Conservation (phyloP, 2,797 vertebrate species). For the Lepus townsendii region DNA sequence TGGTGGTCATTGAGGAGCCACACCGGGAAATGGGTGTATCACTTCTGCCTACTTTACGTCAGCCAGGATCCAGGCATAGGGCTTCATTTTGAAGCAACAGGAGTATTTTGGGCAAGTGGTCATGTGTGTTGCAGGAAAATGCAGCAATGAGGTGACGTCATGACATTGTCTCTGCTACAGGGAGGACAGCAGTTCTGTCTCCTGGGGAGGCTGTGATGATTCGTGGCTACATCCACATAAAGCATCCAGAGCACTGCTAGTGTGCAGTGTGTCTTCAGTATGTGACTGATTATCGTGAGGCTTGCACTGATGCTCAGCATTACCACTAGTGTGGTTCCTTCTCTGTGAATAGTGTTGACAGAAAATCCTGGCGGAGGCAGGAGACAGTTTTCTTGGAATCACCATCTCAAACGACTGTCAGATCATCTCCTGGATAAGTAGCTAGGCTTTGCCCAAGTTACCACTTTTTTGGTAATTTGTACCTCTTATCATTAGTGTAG, state of each 20-base stretch:
- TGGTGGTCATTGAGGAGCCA: not conserved
- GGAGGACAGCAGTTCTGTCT: not conserved
- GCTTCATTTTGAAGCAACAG: not conserved
- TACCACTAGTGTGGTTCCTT: accelerated
- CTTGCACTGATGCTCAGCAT: not conserved
- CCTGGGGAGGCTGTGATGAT: not conserved
- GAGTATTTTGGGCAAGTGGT: not conserved
- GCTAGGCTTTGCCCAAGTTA: not conserved
- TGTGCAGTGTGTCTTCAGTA: accelerated
- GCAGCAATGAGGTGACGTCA: not conserved
- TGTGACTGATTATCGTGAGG: accelerated
- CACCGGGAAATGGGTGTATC: accelerated
- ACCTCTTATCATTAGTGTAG: not conserved
- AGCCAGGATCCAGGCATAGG: not conserved
- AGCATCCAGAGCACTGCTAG: not conserved
- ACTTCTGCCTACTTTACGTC: not conserved
- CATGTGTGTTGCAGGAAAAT: not conserved
- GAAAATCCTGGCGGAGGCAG: not conserved
- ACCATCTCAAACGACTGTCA: not conserved
- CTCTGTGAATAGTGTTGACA: not conserved
- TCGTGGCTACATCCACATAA: accelerated
- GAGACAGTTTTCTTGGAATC: not conserved
- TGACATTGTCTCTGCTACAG: not conserved
- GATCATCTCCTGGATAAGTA: not conserved
- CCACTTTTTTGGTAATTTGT: not conserved